Conservation (phyloP, 2,888 invertebrate species). For the Sclerodermus sp. region DNA sequence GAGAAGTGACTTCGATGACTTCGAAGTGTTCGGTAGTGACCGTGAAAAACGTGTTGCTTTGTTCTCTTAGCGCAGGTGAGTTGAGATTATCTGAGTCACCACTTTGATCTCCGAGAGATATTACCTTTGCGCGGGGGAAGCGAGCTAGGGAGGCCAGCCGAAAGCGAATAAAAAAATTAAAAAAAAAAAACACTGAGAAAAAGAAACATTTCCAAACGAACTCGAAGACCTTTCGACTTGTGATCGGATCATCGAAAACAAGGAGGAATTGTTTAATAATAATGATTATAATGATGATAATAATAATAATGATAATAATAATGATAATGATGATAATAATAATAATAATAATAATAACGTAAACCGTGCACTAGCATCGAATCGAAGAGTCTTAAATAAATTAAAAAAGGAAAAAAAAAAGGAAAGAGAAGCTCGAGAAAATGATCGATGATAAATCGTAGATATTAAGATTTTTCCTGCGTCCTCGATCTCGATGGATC, state of each 20-base stretch:
- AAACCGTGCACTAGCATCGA: constrained; percentile 11
- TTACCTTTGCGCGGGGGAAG: constrained; percentile 57
- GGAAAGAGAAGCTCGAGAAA: no score
- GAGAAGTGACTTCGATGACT: constrained; percentile 34
- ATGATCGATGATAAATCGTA: no score
- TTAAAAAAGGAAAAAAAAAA: constrained; percentile 10
- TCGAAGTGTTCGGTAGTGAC: constrained; percentile 36
- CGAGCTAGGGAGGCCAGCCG: constrained; percentile 57
- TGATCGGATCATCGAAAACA: no score
- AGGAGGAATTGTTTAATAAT: no score
- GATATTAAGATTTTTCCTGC: no score
- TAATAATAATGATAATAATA: no score
- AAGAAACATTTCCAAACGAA: not conserved
- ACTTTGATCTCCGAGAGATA: constrained; percentile 48
- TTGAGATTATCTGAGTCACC: constrained; percentile 57
- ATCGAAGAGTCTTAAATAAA: constrained; percentile 9
- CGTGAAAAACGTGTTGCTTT: constrained; percentile 51
- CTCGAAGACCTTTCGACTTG: no score
- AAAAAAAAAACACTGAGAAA: constrained; percentile 14
- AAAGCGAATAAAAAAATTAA: constrained; percentile 19
- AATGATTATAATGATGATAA: no score
- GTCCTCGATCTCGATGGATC: constrained; percentile 40
- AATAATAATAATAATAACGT: constrained; percentile 24
- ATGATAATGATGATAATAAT: no score
- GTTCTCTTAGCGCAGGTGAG: constrained; percentile 57